Conservation (phyloP, 2,113 vertebrate species). For the Microcebus lehilahytsara region DNA sequence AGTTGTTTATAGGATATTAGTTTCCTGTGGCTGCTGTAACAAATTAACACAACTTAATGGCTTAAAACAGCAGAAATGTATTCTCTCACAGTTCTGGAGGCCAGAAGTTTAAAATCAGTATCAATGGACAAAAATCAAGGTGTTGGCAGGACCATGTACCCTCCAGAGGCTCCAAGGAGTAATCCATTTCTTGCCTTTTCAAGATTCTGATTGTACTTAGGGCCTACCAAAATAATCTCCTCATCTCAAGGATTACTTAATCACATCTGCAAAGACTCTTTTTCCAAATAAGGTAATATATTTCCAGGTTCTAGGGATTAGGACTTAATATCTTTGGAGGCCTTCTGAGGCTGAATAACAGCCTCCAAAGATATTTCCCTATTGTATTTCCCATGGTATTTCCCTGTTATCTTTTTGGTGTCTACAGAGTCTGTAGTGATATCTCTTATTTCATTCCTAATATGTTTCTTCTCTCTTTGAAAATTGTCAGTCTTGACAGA, state of each 20-base stretch:
- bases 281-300: not conserved
- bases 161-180: not conserved
- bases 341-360: not conserved
- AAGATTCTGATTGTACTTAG: not conserved
- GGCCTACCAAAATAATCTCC: not conserved
- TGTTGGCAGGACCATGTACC: not conserved
- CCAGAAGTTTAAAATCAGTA: not conserved
- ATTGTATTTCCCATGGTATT: not conserved
- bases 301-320: not conserved
- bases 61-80: not conserved
- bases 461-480: not conserved
- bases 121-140: not conserved
- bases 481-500: not conserved
- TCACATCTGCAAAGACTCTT: not conserved
- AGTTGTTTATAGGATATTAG: not conserved
- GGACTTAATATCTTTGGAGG: not conserved
- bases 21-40: not conserved
- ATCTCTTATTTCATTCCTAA: not conserved
- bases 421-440: not conserved
- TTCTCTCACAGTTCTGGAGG: not conserved
- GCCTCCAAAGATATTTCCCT: not conserved
- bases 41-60: not conserved
- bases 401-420: not conserved
- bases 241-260: not conserved
- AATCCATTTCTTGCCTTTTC: not conserved